Conservation (phyloP, 2,113 vertebrate species). For the Ramphastos sulfuratus region DNA sequence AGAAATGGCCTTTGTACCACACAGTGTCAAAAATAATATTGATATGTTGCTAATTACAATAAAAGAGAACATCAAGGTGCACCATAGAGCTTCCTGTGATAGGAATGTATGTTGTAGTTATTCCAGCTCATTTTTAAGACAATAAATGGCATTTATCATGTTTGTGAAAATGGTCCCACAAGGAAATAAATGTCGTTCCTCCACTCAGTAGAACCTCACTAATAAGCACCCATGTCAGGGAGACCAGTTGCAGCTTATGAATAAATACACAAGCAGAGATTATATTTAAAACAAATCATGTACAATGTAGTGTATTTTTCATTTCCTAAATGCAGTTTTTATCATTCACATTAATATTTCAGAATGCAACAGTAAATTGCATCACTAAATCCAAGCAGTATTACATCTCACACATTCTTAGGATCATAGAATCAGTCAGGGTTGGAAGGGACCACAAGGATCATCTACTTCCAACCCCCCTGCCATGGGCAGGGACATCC, state of each 20-base stretch:
- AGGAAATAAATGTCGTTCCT: constrained; percentile 39
- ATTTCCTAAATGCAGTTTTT: not conserved
- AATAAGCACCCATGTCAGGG: not conserved
- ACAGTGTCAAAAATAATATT: constrained; percentile 66
- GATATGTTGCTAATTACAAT: constrained; percentile 68
- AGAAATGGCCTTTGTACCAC: constrained; percentile 52
- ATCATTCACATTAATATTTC: not conserved
- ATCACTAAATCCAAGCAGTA: not conserved
- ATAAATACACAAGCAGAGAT: not conserved
- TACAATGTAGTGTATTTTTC: not conserved
- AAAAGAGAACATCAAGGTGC: constrained; percentile 63
- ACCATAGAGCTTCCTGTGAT: constrained; percentile 32
- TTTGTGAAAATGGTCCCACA: constrained; percentile 49
- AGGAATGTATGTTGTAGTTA: constrained; percentile 64
- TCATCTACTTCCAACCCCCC: no score
- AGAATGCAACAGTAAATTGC: constrained; percentile 2
- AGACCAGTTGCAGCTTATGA: not conserved
- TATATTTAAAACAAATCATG: not conserved
- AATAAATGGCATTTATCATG: constrained; percentile 55
- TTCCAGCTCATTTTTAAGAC: constrained; percentile 71
- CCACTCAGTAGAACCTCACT: constrained; percentile 53
- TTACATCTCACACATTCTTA: not conserved
- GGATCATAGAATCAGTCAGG: no score
- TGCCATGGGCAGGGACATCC: no score
- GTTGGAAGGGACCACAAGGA: no score